Evolutionary conservation across 2,888 invertebrate genomes (phyloP).

Genomic region (Timema cristinae): DNA sequence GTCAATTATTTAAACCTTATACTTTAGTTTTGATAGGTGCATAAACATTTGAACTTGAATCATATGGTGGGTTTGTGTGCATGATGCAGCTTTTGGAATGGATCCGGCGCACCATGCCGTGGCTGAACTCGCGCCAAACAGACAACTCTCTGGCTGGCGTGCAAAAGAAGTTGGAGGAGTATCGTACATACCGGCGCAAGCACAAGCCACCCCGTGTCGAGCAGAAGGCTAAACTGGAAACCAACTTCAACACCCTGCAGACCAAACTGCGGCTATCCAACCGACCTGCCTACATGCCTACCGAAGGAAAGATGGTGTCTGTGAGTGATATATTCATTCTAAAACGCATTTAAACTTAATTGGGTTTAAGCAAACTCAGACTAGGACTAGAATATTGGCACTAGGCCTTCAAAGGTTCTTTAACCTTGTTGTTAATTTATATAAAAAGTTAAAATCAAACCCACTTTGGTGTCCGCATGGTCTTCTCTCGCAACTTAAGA

Average conservation of each 20-base stretch:
- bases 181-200: constrained; percentile 96
- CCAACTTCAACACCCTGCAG: constrained; percentile 99
- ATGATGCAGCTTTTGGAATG: constrained; percentile 82
- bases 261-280: constrained; percentile 97
- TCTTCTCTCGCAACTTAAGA: no score
- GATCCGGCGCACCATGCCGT: constrained; percentile 98
- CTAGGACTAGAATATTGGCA: background rate
- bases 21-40: no score
- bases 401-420: background rate
- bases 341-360: no score
- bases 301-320: constrained; percentile 98
- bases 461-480: no score
- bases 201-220: constrained; percentile 99
- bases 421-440: background rate
- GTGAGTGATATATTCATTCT: constrained; percentile 51
- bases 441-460: no score
- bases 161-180: constrained; percentile 97
- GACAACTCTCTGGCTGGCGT: constrained; percentile 97
- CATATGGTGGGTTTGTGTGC: background rate
- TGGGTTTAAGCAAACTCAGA: no score
- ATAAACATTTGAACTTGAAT: no score
- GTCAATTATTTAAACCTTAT: no score
- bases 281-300: constrained; percentile 98
- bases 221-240: constrained; percentile 98
- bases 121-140: constrained; percentile 93